Conservation (phyloP, 2,888 invertebrate genomes). For the Amphimallon solstitiale region DNA sequence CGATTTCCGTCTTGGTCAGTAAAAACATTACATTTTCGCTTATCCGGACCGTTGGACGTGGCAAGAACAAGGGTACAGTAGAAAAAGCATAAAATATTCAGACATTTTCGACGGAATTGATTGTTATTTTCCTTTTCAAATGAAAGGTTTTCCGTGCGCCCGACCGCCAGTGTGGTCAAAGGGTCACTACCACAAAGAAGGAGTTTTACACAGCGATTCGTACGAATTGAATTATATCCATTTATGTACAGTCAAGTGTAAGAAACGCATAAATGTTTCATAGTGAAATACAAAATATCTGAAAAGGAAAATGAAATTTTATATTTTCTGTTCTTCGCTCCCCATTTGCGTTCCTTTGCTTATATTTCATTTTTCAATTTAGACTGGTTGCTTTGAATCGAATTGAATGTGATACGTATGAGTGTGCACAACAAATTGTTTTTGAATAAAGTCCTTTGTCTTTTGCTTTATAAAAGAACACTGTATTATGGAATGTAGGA, state of each 20-base stretch:
- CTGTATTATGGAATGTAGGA: no score
- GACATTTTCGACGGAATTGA: constrained; percentile 31
- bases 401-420: constrained; percentile 2
- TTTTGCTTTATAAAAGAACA: no score
- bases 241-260: constrained; percentile 36
- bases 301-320: constrained; percentile 23
- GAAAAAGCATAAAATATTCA: constrained; percentile 35
- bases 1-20: constrained; percentile 6
- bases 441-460: background rate
- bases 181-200: constrained; percentile 51
- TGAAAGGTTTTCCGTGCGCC: constrained; percentile 34
- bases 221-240: constrained; percentile 44
- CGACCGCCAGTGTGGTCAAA: constrained; percentile 44
- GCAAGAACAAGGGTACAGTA: background rate
- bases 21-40: constrained; percentile 12
- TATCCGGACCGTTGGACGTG: background rate
- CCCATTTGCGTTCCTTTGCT: constrained; percentile 6
- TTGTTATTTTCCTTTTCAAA: constrained; percentile 36
- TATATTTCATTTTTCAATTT: background rate
- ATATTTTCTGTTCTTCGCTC: constrained; percentile 1
- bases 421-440: background rate
- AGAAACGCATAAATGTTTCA: constrained; percentile 34
- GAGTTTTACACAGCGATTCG: constrained; percentile 48
- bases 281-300: constrained; percentile 30
- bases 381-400: background rate